A percentile compares a stretch with the other conserved stretches of the same genome.
These are phyloP conservation scores for Octopus sinensis DNA, from an alignment of 1,140 invertebrate species.

Conservation along the genomic window DNA sequence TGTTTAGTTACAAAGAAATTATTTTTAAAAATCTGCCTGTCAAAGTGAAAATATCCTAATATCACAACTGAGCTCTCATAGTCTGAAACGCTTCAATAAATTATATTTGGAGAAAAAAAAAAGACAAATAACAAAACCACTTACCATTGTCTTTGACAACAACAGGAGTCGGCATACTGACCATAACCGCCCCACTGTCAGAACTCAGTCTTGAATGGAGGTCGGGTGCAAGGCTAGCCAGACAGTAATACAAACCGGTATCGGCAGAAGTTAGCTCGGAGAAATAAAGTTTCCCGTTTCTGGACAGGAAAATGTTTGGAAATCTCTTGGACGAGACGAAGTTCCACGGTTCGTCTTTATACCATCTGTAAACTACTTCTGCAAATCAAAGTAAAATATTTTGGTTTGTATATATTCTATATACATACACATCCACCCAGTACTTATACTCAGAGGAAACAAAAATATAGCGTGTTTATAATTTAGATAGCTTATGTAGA, in stretches of 20 bases:
- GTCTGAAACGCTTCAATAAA: too few relatives aligned
- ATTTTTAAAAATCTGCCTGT: too few relatives aligned
- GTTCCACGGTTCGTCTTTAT: constrained; percentile 25
- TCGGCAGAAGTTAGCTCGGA: constrained; percentile 34
- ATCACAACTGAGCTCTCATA: too few relatives aligned
- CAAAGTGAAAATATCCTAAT: too few relatives aligned
- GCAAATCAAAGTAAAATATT: constrained; percentile 20
- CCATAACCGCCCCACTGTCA: constrained; percentile 27
- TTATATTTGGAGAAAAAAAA: too few relatives aligned
- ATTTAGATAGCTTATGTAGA: too few relatives aligned
- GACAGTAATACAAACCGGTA: constrained; percentile 34
- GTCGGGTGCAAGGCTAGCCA: constrained; percentile 31
- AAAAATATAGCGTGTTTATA: not conserved
- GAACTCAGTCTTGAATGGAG: constrained; percentile 24
- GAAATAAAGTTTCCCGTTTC: constrained; percentile 36
- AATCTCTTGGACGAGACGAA: constrained; percentile 28
- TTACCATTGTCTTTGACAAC: constrained; percentile 35
- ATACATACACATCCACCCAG: too few relatives aligned
- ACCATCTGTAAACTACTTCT: constrained; percentile 36
- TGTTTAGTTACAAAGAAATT: too few relatives aligned
- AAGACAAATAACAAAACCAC: constrained; percentile 14
- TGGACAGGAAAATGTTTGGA: constrained; percentile 33
- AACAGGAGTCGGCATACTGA: constrained; percentile 35
- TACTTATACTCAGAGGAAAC: not conserved
- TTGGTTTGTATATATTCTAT: too few relatives aligned